Base-by-base conservation (phyloP, 2,113 vertebrate genomes). In the Otocyon megalotis region DNA sequence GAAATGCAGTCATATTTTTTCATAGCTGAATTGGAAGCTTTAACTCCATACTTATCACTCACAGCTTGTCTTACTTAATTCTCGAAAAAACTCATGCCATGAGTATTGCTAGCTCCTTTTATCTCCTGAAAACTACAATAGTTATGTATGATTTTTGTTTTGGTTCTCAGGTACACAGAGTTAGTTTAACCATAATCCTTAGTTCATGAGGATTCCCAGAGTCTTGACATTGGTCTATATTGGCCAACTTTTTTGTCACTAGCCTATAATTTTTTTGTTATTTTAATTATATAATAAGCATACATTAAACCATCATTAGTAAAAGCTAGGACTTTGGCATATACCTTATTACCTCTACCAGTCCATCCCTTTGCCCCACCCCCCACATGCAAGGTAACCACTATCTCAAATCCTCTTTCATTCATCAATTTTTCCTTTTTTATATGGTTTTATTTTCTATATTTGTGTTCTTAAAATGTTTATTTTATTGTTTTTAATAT, bases 401-500 rank as follows among this genome's bases (percentile, higher is more conserved):
- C n/a, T 22, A 62, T 16, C n/a, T 80, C 3, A 54, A 60, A 37
- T 54, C 20, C 35, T 90, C 17, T 48, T 88, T 77, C 19, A 69
- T 65, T 74, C 30, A 9, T 16, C 10, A 35, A 2, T 22, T 71
- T 43, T 63, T 11, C 32, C 48, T 32, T 76, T 48, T 60, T 60
- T 10, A 65, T 50, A 50, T 62, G 28, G 17, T 35, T 22, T 79
- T 77, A 82, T 92, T 54, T n/a, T 54, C 3, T 82, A 32, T 32
- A 77, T 82, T 22, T 93, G 3, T 30, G 83, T 32, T 67, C 17
- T 76, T 79, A 30, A 74, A 90, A 37, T 76, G 20, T 50, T 53
- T 92, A 22, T 83, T 95, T 85, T 28, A 93, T 58, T 37, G n/a
- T 37, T 76, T 93, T 87, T 81, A 16, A 53, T 12, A 67, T 83